A percentile compares a stretch with the other conserved stretches of the same genome.
Evolutionary conservation across 2,797 vertebrate species (phyloP).

Genomic region (Dendrocincla fuliginosa): DNA sequence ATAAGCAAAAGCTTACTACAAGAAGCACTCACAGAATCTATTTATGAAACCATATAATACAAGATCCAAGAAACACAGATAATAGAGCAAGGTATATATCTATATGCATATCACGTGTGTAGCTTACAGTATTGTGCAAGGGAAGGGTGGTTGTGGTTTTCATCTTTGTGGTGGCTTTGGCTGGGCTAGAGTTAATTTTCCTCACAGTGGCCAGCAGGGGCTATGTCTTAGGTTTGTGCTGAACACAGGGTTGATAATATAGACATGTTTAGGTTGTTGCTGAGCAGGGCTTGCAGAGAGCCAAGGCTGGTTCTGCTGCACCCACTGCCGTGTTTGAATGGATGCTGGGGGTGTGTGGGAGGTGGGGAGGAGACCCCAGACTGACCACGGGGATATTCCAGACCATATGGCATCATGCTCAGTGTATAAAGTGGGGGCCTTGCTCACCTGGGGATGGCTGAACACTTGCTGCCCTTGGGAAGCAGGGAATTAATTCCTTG

Average conservation of each 20-base stretch:
- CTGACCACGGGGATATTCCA: neutral
- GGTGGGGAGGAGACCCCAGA: neutral
- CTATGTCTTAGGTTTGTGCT: neutral
- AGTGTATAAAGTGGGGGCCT: neutral
- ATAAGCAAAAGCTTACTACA: neutral
- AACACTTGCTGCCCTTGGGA: neutral
- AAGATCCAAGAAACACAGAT: neutral
- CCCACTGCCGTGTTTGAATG: neutral
- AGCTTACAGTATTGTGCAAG: neutral
- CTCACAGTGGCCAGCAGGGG: neutral
- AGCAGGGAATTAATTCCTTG: neutral
- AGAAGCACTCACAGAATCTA: neutral
- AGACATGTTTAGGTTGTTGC: neutral
- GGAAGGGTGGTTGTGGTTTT: neutral
- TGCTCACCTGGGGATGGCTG: neutral
- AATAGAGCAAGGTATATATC: neutral
- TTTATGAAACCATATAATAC: neutral
- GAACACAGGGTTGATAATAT: neutral
- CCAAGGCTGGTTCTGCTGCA: neutral
- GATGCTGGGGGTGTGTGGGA: neutral
- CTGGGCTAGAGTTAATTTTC: neutral
- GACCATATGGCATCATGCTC: neutral
- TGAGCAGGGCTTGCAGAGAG: neutral
- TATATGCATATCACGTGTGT: neutral
- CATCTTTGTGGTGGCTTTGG: neutral